A percentile compares a stretch with the other conserved stretches of the same genome.
These are phyloP conservation scores for Netelia fuscicornis DNA, from an alignment of 2,888 invertebrate genomes.

Conservation along the genomic window DNA sequence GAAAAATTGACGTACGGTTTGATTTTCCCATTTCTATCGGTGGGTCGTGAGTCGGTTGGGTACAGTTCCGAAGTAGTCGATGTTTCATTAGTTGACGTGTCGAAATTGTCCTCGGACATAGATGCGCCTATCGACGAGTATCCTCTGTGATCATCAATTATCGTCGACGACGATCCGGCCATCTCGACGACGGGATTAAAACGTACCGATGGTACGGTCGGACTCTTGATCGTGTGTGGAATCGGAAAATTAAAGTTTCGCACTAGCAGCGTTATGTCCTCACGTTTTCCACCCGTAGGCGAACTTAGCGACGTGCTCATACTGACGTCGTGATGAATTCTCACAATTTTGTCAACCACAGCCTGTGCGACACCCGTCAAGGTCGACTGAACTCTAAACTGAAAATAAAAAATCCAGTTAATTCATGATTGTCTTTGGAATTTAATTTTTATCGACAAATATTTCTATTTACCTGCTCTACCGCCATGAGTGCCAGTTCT, in stretches of 20 bases:
- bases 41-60: constrained; percentile 82
- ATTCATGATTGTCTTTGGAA: constrained; percentile 24
- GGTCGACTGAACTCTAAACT: constrained; percentile 92
- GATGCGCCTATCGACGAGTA: constrained; percentile 70
- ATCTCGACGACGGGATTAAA: constrained; percentile 88
- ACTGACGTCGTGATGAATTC: constrained; percentile 93
- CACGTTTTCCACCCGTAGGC: constrained; percentile 87
- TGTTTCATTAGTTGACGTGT: constrained; percentile 83
- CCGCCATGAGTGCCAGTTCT: constrained; percentile 91
- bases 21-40: constrained; percentile 90
- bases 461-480: constrained; percentile 88
- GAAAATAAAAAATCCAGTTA: constrained; percentile 72
- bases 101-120: constrained; percentile 76
- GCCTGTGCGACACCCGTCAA: constrained; percentile 94
- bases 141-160: constrained; percentile 72
- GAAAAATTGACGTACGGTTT: constrained; percentile 94
- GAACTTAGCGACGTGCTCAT: constrained; percentile 86
- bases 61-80: constrained; percentile 82
- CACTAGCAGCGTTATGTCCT: constrained; percentile 94
- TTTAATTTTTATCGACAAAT: not conserved
- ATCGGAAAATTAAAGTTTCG: constrained; percentile 94
- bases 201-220: constrained; percentile 86
- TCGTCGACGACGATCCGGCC: constrained; percentile 78
- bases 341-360: constrained; percentile 93
- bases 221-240: constrained; percentile 87